Evolutionary conservation across 2,888 invertebrate genomes (phyloP), one percentile per base, ranked within the genome.

Genomic region (Seira sanloemensis): DNA sequence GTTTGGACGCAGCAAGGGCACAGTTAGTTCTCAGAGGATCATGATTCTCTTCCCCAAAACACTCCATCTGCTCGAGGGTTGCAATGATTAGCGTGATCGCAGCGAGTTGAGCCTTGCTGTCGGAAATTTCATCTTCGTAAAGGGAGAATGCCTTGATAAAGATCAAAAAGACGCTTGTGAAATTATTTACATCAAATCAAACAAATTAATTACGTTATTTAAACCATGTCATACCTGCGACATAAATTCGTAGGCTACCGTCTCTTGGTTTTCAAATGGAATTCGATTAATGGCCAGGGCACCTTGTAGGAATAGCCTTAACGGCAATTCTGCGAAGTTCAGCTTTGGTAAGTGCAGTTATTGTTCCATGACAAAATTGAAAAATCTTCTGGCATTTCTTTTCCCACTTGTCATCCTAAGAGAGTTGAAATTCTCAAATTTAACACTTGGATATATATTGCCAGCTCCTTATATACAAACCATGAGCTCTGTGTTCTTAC

Each of bases 351-450:
- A 99, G 92, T 82, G 97, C 96, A 24, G 95, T 96, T 90, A 99
- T 97, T 0, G 98, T 98, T 90, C 97, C 96, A 91, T 98, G 98
- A 90, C 98, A 98, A 91, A 98, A 99, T 92, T 98, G 97, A 92
- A 99, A 97, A 88, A 99, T 98, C 92, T 98, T 99, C 91, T 97
- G 96, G 90, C 98, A 97, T 91, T 99, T 99, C 91, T 97, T 98
- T 91, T 98, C 97, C 98, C 99, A 99, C 93, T 97, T 96, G 77
- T 97, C 97, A 91, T 99, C 98, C 94, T 96, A 76, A 1, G 62
- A 72, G 2, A 58, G 65, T n/a, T n/a, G n/a, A n/a, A n/a, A n/a
- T n/a, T n/a, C n/a, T n/a, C n/a, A n/a, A n/a, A n/a, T n/a, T n/a
- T n/a, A n/a, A 27, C 71, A 7, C 58, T 62, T 66, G 23, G 1